Percentiles rank a stretch among this genome's conserved stretches.
These are phyloP conservation scores for Agrochola circellaris DNA, from an alignment of 2,888 invertebrate genomes.

Conservation along the genomic window DNA sequence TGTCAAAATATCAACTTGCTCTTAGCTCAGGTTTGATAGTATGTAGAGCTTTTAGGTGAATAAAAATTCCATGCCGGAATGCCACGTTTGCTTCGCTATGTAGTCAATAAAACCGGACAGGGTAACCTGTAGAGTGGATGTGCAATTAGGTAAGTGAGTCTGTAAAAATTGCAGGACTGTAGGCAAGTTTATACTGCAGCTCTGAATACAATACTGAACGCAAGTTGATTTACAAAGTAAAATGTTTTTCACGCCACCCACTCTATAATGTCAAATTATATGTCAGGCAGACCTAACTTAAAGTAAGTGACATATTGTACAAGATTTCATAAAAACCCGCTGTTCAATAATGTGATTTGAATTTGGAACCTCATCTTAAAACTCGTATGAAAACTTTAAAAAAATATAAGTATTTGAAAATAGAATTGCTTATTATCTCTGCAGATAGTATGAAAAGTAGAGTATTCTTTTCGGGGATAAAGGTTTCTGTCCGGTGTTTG, in stretches of 20 bases:
- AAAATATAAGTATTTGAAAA: too few relatives aligned
- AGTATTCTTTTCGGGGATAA: background rate
- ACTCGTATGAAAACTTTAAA: background rate
- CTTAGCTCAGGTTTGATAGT: slow-evolving; percentile 39
- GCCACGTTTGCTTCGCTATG: slow-evolving; percentile 21
- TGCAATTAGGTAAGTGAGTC: slow-evolving; percentile 42
- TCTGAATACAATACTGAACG: background rate
- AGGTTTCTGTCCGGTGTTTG: too few relatives aligned
- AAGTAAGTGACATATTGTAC: background rate
- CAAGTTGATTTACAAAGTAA: background rate
- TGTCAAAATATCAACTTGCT: slow-evolving; percentile 55
- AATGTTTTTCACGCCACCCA: background rate
- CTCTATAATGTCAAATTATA: background rate
- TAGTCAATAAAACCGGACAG: slow-evolving; percentile 43
- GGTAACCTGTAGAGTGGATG: slow-evolving; percentile 36
- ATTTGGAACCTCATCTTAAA: background rate
- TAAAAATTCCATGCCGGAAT: slow-evolving; percentile 36
- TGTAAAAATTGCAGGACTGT: slow-evolving; percentile 27
- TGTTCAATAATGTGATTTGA: background rate
- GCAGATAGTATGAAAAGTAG: background rate
- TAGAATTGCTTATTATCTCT: background rate
- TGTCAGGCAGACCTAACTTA: background rate
- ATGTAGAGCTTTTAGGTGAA: slow-evolving; percentile 41
- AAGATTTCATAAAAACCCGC: background rate
- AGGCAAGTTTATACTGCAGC: slow-evolving; percentile 6